Percentiles rank a stretch among this genome's conserved stretches.
Evolutionary conservation across 2,113 vertebrate species (phyloP).

Genomic region (Campylorhamphus procurvoides): DNA sequence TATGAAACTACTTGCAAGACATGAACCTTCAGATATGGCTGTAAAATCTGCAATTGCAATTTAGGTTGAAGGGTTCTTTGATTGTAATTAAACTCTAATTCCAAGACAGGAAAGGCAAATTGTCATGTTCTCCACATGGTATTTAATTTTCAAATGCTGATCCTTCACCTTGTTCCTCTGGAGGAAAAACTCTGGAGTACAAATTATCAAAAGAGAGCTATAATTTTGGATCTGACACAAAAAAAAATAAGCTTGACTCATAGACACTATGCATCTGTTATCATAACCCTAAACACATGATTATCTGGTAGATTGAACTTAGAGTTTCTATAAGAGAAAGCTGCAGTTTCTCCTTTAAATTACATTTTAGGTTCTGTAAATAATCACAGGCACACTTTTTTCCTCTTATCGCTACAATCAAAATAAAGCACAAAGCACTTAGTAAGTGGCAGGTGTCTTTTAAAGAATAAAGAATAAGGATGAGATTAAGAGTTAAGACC

Average conservation of each 20-base stretch:
- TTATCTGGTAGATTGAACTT: not conserved
- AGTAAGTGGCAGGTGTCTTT: not conserved
- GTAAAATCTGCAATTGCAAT: not conserved
- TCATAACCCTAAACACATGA: conserved; percentile 23
- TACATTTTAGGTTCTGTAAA: not conserved
- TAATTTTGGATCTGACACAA: conserved; percentile 33
- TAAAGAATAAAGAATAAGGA: not conserved
- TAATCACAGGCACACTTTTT: not conserved
- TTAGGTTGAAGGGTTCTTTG: not conserved
- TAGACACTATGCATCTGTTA: not conserved
- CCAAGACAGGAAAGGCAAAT: not conserved
- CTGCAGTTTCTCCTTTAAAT: not conserved
- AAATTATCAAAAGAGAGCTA: conserved; percentile 6
- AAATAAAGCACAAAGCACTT: not conserved
- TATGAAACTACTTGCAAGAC: not conserved
- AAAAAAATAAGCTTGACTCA: conserved; percentile 37
- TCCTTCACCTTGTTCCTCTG: conserved; percentile 26
- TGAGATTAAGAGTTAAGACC: not conserved
- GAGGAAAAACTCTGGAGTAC: not conserved
- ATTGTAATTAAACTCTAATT: conserved; percentile 39
- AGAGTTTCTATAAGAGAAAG: not conserved
- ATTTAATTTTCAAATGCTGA: conserved; percentile 26
- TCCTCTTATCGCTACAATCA: not conserved
- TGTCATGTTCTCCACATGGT: not conserved
- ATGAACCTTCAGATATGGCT: not conserved